Percentiles rank a stretch among this genome's conserved stretches.
Conservation (phyloP, 35 echinoderm and acorn worm species). For the Strongylocentrotus purpuratus region DNA sequence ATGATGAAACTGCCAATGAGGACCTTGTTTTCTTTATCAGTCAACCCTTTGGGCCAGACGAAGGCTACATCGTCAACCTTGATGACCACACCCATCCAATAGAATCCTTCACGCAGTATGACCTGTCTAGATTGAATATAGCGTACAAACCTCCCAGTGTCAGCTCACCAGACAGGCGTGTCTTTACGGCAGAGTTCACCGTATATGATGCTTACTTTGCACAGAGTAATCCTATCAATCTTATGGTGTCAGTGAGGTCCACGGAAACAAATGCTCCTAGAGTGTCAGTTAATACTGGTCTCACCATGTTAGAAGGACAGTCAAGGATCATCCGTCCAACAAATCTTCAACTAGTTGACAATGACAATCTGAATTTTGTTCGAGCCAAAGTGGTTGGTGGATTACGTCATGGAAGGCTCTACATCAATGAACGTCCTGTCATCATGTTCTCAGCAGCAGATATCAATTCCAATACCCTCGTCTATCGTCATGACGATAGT, state of each 20-base stretch:
- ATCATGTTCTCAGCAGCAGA: conserved; percentile 92
- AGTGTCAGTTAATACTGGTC: conserved; percentile 81
- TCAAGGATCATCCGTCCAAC: conserved; percentile 76
- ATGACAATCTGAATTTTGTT: conserved; percentile 84
- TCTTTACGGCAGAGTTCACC: conserved; percentile 69
- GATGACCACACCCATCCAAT: conserved; percentile 88
- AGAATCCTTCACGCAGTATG: conserved; percentile 86
- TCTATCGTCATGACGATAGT: conserved; percentile 91
- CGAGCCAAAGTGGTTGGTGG: conserved; percentile 87
- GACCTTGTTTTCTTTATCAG: conserved; percentile 81
- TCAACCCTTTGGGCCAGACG: conserved; percentile 62
- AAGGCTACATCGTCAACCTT: conserved; percentile 92
- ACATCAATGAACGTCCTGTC: conserved; percentile 71
- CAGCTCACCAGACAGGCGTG: conserved; percentile 73
- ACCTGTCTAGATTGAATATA: conserved; percentile 84
- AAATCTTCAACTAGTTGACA: conserved; percentile 88
- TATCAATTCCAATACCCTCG: conserved; percentile 67
- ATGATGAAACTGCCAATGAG: conserved; percentile 81
- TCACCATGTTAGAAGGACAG: conserved; percentile 93
- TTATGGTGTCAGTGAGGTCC: conserved; percentile 82
- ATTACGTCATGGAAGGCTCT: conserved; percentile 74
- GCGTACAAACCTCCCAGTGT: conserved; percentile 86
- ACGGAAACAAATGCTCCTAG: conserved; percentile 84
- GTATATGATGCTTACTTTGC: conserved; percentile 87
- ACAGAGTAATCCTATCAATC: conserved; percentile 70